phyloP scores from a whole-genome alignment of 2,797 vertebrate species.

The Botia almorhae region DNA sequence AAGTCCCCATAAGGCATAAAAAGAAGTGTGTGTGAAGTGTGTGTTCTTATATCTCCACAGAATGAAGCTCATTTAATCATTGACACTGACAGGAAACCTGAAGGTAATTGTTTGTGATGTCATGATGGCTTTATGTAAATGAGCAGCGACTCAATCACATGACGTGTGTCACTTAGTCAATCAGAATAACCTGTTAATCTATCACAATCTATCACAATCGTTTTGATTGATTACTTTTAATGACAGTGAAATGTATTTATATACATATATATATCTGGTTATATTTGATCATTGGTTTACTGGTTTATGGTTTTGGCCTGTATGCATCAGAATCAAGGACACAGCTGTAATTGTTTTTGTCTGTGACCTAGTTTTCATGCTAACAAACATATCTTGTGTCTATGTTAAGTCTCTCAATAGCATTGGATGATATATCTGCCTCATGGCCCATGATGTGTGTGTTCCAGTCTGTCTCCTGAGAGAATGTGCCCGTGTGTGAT shows the following conservation, averaged over 20 bases:
- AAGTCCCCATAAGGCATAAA: too few relatives aligned
- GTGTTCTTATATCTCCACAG: slow-evolving; percentile 69
- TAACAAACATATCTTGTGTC: slow-evolving; percentile 19
- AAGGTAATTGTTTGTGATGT: too few relatives aligned
- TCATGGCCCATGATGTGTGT: slow-evolving; percentile 35
- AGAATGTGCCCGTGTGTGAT: neutral
- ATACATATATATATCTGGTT: neutral
- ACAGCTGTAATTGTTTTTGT: neutral
- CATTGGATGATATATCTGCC: slow-evolving; percentile 32
- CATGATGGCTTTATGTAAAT: too few relatives aligned
- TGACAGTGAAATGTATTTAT: too few relatives aligned
- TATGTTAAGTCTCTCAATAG: neutral
- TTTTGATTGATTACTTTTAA: too few relatives aligned
- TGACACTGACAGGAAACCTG: too few relatives aligned
- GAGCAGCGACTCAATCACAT: too few relatives aligned
- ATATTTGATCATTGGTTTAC: slow-evolving; percentile 9
- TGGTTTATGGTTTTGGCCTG: neutral
- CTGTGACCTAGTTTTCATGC: slow-evolving; percentile 23
- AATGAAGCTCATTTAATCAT: slow-evolving; percentile 10
- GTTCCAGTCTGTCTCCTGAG: neutral
- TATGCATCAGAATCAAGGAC: slow-evolving; percentile 34
- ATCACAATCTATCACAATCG: too few relatives aligned
- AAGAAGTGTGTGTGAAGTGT: too few relatives aligned
- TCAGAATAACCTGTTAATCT: too few relatives aligned
- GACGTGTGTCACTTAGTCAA: too few relatives aligned